Base-by-base conservation (phyloP, 2,113 vertebrate species). In the Labrus mixtus region DNA sequence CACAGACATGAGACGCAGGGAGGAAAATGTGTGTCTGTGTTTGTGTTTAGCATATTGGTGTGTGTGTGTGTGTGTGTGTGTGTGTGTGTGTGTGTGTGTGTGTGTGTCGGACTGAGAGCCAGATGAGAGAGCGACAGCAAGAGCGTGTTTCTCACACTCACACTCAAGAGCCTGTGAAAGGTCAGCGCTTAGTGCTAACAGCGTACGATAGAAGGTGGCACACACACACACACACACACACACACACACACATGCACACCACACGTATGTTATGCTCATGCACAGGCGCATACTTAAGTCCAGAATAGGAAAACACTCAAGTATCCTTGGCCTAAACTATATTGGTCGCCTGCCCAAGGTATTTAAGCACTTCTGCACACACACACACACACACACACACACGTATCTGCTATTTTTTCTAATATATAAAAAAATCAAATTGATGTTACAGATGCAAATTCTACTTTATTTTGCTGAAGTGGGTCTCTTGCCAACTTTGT, bases 111-210 rank as follows among this genome's bases (percentile, higher is more conserved):
- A 76, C 88, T 81, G 81, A 91, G 89, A 86, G 88, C 88, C 79
- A 88, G 89, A 92, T 86, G 90, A 91, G 90, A 95, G 95, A 93
- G 93, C 94, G 95, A 94, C 94, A 89, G 93, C 93, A 89, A 95
- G 95, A 95, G 95, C 94, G 94, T 94, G 96, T 96, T 96, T 96
- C 96, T 95, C 95, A 95, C 94, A 93, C 95, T 95, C 91, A 95
- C 94, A 94, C 94, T 95, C 95, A 93, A 95, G 95, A 95, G 94
- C 95, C 94, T 95, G 94, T 91, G 94, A 96, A 95, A 95, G 95
- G 94, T 96, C 91, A 91, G 65, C 58, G 75, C 84, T 92, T 89
- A 90, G 87, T 82, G 88, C 82, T 90, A 91, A 88, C 89, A 92
- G 88, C 73, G 74, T 76, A 83, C 87, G 89, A 91, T 88, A 89